Evolutionary conservation across 1,140 invertebrate species (phyloP), one percentile per base, ranked within the genome.

Genomic region (Teleopsis dalmanni): DNA sequence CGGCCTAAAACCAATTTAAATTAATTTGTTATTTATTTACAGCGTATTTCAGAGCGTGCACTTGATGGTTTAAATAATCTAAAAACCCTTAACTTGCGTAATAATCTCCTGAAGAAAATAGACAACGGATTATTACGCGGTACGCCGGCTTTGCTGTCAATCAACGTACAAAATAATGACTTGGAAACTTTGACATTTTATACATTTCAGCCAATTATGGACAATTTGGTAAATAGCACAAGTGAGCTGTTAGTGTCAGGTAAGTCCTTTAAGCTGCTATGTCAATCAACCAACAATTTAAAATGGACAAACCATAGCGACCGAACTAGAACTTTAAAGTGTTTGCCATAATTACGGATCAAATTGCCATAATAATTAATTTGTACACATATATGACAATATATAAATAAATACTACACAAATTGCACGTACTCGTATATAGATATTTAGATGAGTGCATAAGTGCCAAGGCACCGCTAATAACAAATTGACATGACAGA

Each of bases 221-320:
- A 78, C 47, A 88, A 87, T 70, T 76, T 88, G 60, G 83, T 83
- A 67, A 82, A 83, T 57, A 73, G 65, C 41, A 78, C 77, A 52
- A 83, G 84, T 60, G 78, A 81, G 73, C 78, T 90, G 60, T 78
- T 81, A 57, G 64, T 88, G 37, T 80, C 82, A 76, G 83, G 87
- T 90, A 71, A 85, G 81, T 81, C 47, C 22, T 13, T 8, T 8
- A 29, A 29, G 7, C 13, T 29, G 13, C 7, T 29, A 29, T 7
- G 27, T 29, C 27, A 7, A 8, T 29, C 27, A 29, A 13, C 27
- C 27, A 29, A 29, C 7, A 29, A 13, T 13, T 29, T 29, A 13
- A 29, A 8, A 13, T 8, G 27, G 13, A 8, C 13, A 29, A 8
- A 13, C 27, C 27, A 29, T 29, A 13, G 7, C 27, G 27, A 8